phyloP scores from a whole-genome alignment of 2,888 invertebrate genomes.

The Xestobium rufovillosum region DNA sequence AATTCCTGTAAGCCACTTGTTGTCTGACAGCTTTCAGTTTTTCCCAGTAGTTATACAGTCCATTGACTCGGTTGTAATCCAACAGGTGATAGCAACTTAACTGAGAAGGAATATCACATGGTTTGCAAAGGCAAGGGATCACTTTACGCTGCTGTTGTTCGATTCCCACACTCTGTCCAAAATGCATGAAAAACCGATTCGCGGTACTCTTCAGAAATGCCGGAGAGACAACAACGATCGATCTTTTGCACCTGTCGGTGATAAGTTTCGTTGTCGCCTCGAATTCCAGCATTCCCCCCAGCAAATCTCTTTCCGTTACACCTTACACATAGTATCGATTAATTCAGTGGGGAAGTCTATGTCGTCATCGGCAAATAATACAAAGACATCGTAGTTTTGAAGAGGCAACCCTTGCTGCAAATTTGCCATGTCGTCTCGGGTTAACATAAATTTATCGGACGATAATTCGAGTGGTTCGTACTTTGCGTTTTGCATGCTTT shows the following conservation, averaged over 20 bases:
- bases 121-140: too few relatives aligned
- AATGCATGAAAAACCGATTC: slow-evolving; percentile 71
- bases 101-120: too few relatives aligned
- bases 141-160: too few relatives aligned
- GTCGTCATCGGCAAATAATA: slow-evolving; percentile 69
- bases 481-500: slow-evolving; percentile 13
- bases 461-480: slow-evolving; percentile 23
- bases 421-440: slow-evolving; percentile 33
- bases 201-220: slow-evolving; percentile 71
- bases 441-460: slow-evolving; percentile 32
- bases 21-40: too few relatives aligned
- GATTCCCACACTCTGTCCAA: slow-evolving; percentile 73
- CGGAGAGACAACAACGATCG: slow-evolving; percentile 73
- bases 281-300: slow-evolving; percentile 64
- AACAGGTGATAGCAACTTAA: too few relatives aligned
- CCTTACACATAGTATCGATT: slow-evolving; percentile 62
- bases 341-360: slow-evolving; percentile 60
- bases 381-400: slow-evolving; percentile 70
- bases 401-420: slow-evolving; percentile 32
- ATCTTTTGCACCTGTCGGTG: slow-evolving; percentile 66
- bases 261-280: slow-evolving; percentile 66
- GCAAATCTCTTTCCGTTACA: slow-evolving; percentile 63
- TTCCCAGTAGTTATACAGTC: too few relatives aligned
- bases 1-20: too few relatives aligned
- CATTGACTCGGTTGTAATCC: too few relatives aligned